phyloP scores from a whole-genome alignment of 2,888 invertebrate genomes.

The Eledona agricola region DNA sequence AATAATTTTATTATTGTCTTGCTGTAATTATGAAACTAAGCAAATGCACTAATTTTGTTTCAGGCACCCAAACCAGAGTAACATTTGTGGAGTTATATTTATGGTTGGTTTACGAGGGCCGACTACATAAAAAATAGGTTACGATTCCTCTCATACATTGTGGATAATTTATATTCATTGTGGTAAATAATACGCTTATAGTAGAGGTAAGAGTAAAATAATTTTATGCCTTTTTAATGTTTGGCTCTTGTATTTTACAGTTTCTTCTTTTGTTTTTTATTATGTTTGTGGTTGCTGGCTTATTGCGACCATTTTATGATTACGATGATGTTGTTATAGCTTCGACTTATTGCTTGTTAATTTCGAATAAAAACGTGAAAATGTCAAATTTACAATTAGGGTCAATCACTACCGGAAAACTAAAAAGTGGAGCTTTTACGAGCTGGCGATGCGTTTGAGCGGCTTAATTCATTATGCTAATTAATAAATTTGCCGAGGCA shows the following conservation, averaged over 20 bases:
- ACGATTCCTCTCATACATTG: slow-evolving; percentile 51
- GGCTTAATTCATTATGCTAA: slow-evolving; percentile 6
- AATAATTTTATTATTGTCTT: too few species aligned
- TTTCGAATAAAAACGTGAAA: slow-evolving; percentile 39
- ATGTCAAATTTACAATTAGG: slow-evolving; percentile 23
- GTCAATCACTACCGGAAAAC: slow-evolving; percentile 2
- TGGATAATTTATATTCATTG: slow-evolving; percentile 49
- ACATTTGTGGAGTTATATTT: slow-evolving; percentile 51
- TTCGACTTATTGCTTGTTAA: slow-evolving; percentile 41
- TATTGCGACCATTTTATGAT: slow-evolving; percentile 41
- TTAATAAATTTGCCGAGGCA: slow-evolving; percentile 13
- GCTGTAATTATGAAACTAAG: too few species aligned
- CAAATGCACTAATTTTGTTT: too few species aligned
- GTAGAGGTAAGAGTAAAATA: slow-evolving; percentile 42
- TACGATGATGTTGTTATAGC: slow-evolving; percentile 41
- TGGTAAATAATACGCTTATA: slow-evolving; percentile 41
- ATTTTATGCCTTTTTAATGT: slow-evolving; percentile 46
- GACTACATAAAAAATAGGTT: slow-evolving; percentile 53
- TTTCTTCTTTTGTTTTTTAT: slow-evolving; percentile 39
- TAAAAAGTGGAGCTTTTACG: too few species aligned
- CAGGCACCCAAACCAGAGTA: too few species aligned
- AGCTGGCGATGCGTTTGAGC: not conserved
- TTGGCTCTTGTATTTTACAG: slow-evolving; percentile 41
- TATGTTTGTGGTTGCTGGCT: slow-evolving; percentile 40
- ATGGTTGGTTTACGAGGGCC: slow-evolving; percentile 51